These are phyloP conservation scores for Sarotherodon lohbergeri DNA, from an alignment of 2,113 vertebrate genomes.

Conservation along the genomic window DNA sequence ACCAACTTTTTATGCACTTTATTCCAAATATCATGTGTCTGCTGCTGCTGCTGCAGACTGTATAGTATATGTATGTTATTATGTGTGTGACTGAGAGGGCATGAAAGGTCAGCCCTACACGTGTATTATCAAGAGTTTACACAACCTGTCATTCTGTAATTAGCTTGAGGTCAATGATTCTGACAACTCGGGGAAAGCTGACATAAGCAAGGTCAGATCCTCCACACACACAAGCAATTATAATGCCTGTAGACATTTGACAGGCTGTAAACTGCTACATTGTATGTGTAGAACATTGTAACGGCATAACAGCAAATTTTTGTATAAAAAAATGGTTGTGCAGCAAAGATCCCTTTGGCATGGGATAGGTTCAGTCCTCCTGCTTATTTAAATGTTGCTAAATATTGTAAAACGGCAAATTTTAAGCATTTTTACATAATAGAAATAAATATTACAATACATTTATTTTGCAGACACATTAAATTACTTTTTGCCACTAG, in stretches of 20 bases:
- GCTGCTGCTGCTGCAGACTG: background rate
- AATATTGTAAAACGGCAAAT: background rate
- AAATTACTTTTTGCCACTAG: background rate
- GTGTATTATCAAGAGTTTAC: conserved; percentile 31
- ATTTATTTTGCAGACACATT: background rate
- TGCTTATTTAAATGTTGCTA: background rate
- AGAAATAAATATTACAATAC: background rate
- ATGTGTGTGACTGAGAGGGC: background rate
- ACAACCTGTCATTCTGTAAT: conserved; percentile 32
- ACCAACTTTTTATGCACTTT: conserved; percentile 12
- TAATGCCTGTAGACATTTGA: background rate
- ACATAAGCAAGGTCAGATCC: conserved; percentile 5
- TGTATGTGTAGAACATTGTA: background rate
- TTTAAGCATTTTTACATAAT: background rate
- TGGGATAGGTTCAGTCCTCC: rapidly evolving
- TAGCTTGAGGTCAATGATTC: conserved; percentile 13
- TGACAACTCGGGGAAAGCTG: background rate
- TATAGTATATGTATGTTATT: background rate
- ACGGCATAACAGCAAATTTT: background rate
- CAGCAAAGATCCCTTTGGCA: background rate
- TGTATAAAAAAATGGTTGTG: background rate
- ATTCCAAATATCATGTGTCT: background rate
- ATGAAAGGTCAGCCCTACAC: conserved; percentile 27
- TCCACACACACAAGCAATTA: conserved; percentile 35
- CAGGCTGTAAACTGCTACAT: background rate